phyloP scores from a whole-genome alignment of 1,140 invertebrate species.

The Araneus ventricosus region DNA sequence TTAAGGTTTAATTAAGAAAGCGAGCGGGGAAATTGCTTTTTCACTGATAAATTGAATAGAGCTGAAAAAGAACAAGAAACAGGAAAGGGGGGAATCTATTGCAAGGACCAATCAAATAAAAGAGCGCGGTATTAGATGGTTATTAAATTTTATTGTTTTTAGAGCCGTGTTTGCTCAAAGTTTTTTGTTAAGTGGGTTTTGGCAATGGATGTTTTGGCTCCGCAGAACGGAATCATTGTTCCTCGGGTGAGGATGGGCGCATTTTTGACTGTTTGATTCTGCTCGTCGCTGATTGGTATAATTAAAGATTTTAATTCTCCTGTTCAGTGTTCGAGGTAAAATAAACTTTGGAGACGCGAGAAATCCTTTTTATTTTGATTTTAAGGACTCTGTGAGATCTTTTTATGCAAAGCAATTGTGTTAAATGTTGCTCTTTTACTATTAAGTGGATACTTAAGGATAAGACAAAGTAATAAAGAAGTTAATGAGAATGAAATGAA shows the following conservation, averaged over 20 bases:
- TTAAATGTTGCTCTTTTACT: conserved; percentile 30
- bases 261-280: background rate
- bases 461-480: conserved; percentile 6
- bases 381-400: background rate
- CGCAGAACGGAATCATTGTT: background rate
- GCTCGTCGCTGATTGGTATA: background rate
- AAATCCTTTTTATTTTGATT: background rate
- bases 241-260: background rate
- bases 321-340: background rate
- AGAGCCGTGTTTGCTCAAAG: conserved; percentile 1
- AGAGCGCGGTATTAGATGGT: conserved; percentile 59
- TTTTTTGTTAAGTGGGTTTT: background rate
- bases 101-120: conserved; percentile 62
- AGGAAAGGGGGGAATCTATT: conserved; percentile 9
- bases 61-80: background rate
- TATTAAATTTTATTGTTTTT: conserved; percentile 70
- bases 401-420: background rate
- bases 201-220: background rate
- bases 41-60: background rate
- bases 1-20: conserved; percentile 71
- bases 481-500: background rate
- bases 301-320: conserved; percentile 33
- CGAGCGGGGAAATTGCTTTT: conserved; percentile 62
- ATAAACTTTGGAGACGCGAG: background rate
- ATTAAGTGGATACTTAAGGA: conserved; percentile 17